These are phyloP conservation scores for Nectonema munidae DNA, from an alignment of 2,888 invertebrate genomes.

Conservation along the genomic window DNA sequence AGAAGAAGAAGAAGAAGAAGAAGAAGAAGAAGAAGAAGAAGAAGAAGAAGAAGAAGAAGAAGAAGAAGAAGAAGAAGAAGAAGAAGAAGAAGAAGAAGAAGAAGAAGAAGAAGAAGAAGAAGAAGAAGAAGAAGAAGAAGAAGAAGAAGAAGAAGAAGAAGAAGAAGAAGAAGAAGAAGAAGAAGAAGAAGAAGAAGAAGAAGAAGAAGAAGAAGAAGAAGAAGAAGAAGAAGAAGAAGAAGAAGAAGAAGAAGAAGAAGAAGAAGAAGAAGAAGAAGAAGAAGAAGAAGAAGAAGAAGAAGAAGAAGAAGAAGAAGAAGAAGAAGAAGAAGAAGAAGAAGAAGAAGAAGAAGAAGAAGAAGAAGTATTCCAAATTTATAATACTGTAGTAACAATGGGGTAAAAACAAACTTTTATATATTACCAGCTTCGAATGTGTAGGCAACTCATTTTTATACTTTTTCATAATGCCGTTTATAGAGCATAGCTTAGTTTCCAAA, in stretches of 20 bases:
- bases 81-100: constrained; percentile 9
- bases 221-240: constrained; percentile 11
- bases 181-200: constrained; percentile 9
- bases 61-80: too few species aligned
- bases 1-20: too few species aligned
- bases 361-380: too few species aligned
- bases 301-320: constrained; percentile 11
- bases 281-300: constrained; percentile 11
- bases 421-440: too few species aligned
- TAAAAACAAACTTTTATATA: too few species aligned
- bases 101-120: constrained; percentile 9
- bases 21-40: too few species aligned
- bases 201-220: constrained; percentile 6
- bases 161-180: constrained; percentile 9
- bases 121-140: neutral
- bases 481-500: too few species aligned
- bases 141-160: constrained; percentile 10
- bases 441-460: too few species aligned
- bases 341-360: constrained; percentile 12
- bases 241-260: constrained; percentile 11
- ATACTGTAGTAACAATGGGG: too few species aligned
- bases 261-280: constrained; percentile 8
- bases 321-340: constrained; percentile 11
- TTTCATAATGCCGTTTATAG: too few species aligned
- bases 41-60: too few species aligned